Percentiles rank a stretch among this genome's conserved stretches.
Conservation (phyloP, 1,140 invertebrate genomes). For the Lucilia sericata region DNA sequence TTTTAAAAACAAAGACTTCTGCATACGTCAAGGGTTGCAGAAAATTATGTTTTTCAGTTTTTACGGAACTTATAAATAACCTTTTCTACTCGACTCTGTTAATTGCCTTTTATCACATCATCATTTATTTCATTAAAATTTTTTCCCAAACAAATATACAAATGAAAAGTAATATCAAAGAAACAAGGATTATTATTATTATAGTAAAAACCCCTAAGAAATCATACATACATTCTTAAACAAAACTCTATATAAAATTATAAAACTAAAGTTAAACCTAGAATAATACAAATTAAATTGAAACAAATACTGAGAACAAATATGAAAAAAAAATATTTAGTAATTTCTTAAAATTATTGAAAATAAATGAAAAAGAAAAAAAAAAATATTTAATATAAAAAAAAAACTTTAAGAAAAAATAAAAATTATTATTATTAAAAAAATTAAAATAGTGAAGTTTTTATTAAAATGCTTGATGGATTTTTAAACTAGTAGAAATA, state of each 20-base stretch:
- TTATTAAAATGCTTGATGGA: neutral
- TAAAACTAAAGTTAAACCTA: conserved; percentile 5
- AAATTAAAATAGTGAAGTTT: neutral
- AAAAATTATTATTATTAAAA: neutral
- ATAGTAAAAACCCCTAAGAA: neutral
- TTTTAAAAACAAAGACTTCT: too few species aligned
- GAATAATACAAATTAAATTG: neutral
- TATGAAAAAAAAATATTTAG: conserved; percentile 3
- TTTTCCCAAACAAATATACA: neutral
- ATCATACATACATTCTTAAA: neutral
- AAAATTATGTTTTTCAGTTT: too few species aligned
- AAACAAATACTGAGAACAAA: neutral
- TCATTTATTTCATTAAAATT: neutral
- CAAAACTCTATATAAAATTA: neutral
- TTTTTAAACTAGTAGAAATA: too few species aligned
- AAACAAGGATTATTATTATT: neutral
- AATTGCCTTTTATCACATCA: too few species aligned
- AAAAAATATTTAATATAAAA: conserved; percentile 3
- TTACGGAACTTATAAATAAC: too few species aligned
- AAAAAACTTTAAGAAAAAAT: neutral
- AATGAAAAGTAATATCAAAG: neutral
- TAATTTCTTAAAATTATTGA: conserved; percentile 22
- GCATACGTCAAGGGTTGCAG: too few species aligned
- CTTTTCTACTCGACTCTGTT: too few species aligned
- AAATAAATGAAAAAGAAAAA: neutral